Conservation (phyloP, 2,888 invertebrate species). For the Bellardia bayeri region DNA sequence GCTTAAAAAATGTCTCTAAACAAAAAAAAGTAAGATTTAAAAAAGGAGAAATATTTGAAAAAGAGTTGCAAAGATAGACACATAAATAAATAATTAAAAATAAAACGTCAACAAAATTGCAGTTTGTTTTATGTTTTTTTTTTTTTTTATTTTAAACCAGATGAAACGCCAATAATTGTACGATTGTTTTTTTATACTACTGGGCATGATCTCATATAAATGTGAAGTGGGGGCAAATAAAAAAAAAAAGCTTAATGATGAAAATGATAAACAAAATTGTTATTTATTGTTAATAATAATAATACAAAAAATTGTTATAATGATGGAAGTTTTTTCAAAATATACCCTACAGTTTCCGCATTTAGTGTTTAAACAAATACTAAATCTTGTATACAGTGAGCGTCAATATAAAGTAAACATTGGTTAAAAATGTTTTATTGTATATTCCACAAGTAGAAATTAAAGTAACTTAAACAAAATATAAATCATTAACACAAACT, state of each 20-base stretch:
- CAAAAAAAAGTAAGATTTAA: background rate
- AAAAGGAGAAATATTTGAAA: background rate
- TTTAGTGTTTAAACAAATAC: too few species aligned
- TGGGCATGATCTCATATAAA: conserved; percentile 25
- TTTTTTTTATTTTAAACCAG: background rate
- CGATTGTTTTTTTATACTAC: background rate
- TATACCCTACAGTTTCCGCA: background rate
- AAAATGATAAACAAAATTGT: conserved; percentile 15
- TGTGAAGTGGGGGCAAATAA: conserved; percentile 4
- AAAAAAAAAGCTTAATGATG: background rate
- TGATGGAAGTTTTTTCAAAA: background rate
- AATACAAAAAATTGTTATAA: background rate
- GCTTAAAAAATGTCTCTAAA: background rate
- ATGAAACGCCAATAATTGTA: background rate
- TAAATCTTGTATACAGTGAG: too few species aligned
- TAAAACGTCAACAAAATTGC: conserved; percentile 22
- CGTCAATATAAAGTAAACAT: too few species aligned
- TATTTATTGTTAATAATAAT: background rate
- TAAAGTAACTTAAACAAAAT: too few species aligned
- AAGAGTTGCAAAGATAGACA: background rate
- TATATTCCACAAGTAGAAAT: too few species aligned
- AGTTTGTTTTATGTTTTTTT: background rate
- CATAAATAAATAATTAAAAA: conserved; percentile 20
- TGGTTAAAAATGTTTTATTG: too few species aligned
- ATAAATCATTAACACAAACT: too few species aligned